Percentiles rank a stretch among this genome's conserved stretches.
phyloP scores from a whole-genome alignment of 2,113 vertebrate species.

The Pollachius pollachius region DNA sequence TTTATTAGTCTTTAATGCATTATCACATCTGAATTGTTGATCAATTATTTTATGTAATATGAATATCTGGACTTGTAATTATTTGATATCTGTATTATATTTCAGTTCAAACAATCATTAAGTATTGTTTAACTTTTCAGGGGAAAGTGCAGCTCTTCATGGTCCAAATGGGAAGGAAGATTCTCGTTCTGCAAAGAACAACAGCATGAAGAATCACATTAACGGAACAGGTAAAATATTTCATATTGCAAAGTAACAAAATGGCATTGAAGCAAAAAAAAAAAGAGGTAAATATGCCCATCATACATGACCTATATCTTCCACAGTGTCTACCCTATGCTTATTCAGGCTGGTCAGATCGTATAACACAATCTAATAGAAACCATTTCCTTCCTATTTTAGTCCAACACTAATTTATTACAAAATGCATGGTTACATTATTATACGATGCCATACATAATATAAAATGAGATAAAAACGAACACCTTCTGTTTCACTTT shows the following conservation, averaged over 20 bases:
- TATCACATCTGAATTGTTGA: not conserved
- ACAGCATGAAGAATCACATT: no score
- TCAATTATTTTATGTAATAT: not conserved
- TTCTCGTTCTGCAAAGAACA: not conserved
- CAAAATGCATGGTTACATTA: no score
- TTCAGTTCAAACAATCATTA: not conserved
- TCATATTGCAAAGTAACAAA: not conserved
- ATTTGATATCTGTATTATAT: not conserved
- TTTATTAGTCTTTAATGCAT: not conserved
- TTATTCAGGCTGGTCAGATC: no score
- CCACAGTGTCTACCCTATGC: no score
- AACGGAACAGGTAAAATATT: not conserved
- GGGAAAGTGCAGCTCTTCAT: not conserved
- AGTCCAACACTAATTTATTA: no score
- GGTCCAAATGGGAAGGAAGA: not conserved
- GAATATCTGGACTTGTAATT: not conserved
- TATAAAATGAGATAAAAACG: no score
- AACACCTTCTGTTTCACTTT: no score
- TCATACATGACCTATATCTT: not conserved
- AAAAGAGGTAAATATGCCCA: not conserved
- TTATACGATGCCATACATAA: no score
- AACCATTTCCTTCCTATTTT: no score
- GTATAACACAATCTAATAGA: no score
- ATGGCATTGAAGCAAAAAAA: no score
- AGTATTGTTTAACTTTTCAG: not conserved